phyloP scores from a whole-genome alignment of 1,140 invertebrate species.

The Bombus pascuorum region DNA sequence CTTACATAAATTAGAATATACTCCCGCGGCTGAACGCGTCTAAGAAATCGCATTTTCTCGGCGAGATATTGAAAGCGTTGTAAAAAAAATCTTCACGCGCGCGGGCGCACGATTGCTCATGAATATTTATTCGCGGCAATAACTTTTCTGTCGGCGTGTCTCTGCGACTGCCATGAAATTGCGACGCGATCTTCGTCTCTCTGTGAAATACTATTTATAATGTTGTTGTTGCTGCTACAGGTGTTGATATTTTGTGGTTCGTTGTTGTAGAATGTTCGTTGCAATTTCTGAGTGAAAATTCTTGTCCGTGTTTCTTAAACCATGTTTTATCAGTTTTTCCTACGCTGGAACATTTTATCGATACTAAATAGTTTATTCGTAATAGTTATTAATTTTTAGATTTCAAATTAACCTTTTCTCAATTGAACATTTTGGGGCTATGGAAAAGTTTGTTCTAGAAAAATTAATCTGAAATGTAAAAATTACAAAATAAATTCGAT shows the following conservation, averaged over 20 bases:
- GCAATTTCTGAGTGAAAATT: not conserved
- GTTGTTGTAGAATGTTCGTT: not conserved
- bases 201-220: not conserved
- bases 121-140: slow-evolving; percentile 23
- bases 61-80: slow-evolving; percentile 28
- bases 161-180: not conserved
- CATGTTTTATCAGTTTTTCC: not conserved
- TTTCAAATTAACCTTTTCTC: no score
- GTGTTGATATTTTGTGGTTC: not conserved
- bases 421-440: no score
- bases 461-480: no score
- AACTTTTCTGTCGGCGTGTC: slow-evolving; percentile 11
- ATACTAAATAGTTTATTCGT: not conserved
- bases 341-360: not conserved
- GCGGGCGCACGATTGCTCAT: not conserved
- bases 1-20: slow-evolving; percentile 51
- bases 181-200: not conserved
- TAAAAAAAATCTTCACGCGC: slow-evolving; percentile 6
- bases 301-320: not conserved
- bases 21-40: slow-evolving; percentile 31
- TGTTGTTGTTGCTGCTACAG: not conserved
- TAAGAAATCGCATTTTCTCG: slow-evolving; percentile 39
- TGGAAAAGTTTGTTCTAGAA: no score
- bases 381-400: no score
- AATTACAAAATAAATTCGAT: not conserved